Evolutionary conservation across 2,797 vertebrate species (phyloP).

Genomic region (Gobio occitaniae): DNA sequence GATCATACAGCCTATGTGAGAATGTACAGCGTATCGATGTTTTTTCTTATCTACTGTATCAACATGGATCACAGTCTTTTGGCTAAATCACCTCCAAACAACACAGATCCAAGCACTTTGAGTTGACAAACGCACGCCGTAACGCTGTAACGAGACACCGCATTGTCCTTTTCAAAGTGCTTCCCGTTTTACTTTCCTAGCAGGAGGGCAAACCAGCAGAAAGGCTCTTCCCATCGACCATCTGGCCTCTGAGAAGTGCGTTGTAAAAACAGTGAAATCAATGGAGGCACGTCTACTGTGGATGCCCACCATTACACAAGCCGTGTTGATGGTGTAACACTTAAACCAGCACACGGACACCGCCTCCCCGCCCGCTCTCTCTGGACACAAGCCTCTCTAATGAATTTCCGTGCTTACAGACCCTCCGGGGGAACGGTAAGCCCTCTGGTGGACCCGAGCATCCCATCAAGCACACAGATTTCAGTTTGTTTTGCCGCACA

Average conservation of each 20-base stretch:
- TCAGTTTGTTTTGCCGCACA: slow-evolving; percentile 2
- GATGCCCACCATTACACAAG: slow-evolving; percentile 83
- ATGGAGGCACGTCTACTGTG: slow-evolving; percentile 77
- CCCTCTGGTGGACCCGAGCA: slow-evolving; percentile 73
- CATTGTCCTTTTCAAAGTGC: slow-evolving; percentile 38
- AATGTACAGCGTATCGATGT: background rate
- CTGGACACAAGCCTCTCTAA: slow-evolving; percentile 64
- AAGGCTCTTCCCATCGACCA: slow-evolving; percentile 73
- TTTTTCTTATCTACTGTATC: background rate
- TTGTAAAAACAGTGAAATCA: slow-evolving; percentile 78
- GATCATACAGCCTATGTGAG: background rate
- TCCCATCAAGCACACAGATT: background rate
- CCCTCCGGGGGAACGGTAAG: slow-evolving; percentile 65
- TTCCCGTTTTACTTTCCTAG: slow-evolving; percentile 37
- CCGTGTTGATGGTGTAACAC: slow-evolving; percentile 72
- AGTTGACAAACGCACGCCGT: slow-evolving; percentile 15
- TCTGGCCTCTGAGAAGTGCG: slow-evolving; percentile 78
- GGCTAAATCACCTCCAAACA: background rate
- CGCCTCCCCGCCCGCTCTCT: slow-evolving; percentile 31
- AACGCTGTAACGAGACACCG: slow-evolving; percentile 7
- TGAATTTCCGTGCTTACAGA: slow-evolving; percentile 63
- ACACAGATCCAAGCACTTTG: slow-evolving; percentile 2
- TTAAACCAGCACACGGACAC: slow-evolving; percentile 70
- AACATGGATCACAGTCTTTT: background rate
- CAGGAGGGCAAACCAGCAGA: slow-evolving; percentile 59